Base-by-base conservation (phyloP, 2,113 vertebrate species). In the Lates calcarifer region DNA sequence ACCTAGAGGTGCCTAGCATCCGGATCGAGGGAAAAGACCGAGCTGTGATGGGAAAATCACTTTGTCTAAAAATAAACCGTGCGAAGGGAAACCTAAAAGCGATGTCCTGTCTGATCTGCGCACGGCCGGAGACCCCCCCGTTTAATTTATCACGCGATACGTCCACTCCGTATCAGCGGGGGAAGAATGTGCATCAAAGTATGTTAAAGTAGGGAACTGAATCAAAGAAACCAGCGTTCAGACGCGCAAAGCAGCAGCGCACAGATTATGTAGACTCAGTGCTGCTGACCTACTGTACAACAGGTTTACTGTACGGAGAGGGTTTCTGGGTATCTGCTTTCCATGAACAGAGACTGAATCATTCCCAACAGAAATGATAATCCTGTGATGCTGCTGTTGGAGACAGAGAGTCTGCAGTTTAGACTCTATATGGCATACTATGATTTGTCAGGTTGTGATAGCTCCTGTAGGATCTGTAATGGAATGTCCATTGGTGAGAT, bases 221-320 rank as follows among this genome's bases (percentile, higher is more conserved):
- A 89, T 76, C 77, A 78, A 49, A 77, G 71, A 65, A 41, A 12
- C 13, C 26, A 72, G 77, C 55, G 55, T 66, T 82, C 62, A 4
- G 63, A 65, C 43, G 66, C 79, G 53, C 29, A 63, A 8, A 49
- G 33, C 26, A 31, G 35, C n/a, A 51, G 82, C 47, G 57, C 79
- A 55, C 45, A 6, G 11, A 57, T 4, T 53, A 31, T n/a, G 47
- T n/a, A 11, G 39, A 57, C 35, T 61, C 63, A 39, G 68, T 26
- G 58, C 47, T 61, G 67, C 62, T 55, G 79, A 69, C 49, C 45
- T 35, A 43, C 84, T 77, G 39, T 41, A 82, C 84, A 80, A 78
- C 81, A 78, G 75, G 75, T 85, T 66, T 53, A 80, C 77, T 82
- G 80, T 74, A 28, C 9, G 14, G 24, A 12, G 10, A 29, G 6